Percentiles rank a stretch among this genome's conserved stretches.
Evolutionary conservation across 2,888 invertebrate genomes (phyloP).

Genomic region (Endomychus coccineus): DNA sequence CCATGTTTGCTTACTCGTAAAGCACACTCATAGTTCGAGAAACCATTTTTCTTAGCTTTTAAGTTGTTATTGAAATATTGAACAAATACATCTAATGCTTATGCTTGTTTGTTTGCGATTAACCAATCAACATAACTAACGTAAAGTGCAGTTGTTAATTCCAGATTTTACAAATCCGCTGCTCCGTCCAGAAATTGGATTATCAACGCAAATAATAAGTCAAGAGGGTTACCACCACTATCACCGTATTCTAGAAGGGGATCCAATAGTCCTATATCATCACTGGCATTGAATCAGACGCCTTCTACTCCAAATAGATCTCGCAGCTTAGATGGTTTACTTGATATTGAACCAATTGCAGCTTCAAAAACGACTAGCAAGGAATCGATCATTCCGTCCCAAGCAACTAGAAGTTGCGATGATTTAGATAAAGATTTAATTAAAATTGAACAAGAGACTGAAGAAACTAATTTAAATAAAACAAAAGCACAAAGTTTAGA

Average conservation of each 20-base stretch:
- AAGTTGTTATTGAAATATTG: no score
- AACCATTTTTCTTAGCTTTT: no score
- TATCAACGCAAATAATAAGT: constrained; percentile 40
- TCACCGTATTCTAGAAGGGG: constrained; percentile 41
- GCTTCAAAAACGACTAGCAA: constrained; percentile 23
- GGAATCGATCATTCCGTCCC: constrained; percentile 36
- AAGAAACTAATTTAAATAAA: constrained; percentile 26
- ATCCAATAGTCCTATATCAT: constrained; percentile 41
- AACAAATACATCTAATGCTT: no score
- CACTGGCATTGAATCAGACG: constrained; percentile 30
- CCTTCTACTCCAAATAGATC: constrained; percentile 46
- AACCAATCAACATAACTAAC: constrained; percentile 18
- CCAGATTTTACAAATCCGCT: constrained; percentile 59
- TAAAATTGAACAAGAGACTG: constrained; percentile 32
- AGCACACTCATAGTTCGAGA: no score
- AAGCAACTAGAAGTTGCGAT: constrained; percentile 36
- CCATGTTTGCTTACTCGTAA: no score
- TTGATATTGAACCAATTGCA: constrained; percentile 41
- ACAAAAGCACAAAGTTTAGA: constrained; percentile 26
- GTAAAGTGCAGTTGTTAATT: constrained; percentile 30
- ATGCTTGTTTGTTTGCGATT: constrained; percentile 11
- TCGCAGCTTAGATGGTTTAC: constrained; percentile 56
- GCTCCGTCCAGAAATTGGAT: constrained; percentile 57
- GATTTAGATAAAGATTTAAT: constrained; percentile 29
- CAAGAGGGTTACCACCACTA: constrained; percentile 38